Evolutionary conservation across 2,113 vertebrate species (phyloP).

Genomic region (Thryonomys swinderianus): DNA sequence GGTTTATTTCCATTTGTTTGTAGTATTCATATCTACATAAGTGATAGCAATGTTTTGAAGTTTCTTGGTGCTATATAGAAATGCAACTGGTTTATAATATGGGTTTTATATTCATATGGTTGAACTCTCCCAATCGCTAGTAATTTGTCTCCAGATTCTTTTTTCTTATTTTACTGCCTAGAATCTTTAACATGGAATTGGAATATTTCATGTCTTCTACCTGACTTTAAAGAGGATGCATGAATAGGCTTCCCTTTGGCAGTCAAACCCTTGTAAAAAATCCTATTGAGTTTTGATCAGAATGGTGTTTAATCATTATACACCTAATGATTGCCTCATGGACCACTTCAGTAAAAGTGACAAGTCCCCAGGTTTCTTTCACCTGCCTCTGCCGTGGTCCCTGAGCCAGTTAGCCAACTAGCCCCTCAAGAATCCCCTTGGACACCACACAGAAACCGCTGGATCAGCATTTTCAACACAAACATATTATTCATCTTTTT

Average conservation of each 20-base stretch:
- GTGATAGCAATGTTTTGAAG: not conserved
- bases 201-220: not conserved
- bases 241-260: not conserved
- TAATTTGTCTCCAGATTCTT: not conserved
- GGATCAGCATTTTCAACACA: not conserved
- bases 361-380: not conserved
- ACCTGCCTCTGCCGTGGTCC: not conserved
- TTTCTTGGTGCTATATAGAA: not conserved
- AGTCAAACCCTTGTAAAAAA: no score
- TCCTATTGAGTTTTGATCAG: no score
- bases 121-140: not conserved
- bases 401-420: not conserved
- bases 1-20: not conserved
- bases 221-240: not conserved
- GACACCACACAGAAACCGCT: not conserved
- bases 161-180: slow-evolving; percentile 16
- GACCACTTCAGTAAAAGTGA: not conserved
- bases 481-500: no score
- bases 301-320: no score
- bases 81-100: not conserved
- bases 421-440: no score
- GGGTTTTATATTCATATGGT: not conserved
- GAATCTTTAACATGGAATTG: not conserved
- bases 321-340: not conserved
- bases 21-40: not conserved